Conservation (phyloP, 1,140 invertebrate species). For the Caenorhabditis remanei region DNA sequence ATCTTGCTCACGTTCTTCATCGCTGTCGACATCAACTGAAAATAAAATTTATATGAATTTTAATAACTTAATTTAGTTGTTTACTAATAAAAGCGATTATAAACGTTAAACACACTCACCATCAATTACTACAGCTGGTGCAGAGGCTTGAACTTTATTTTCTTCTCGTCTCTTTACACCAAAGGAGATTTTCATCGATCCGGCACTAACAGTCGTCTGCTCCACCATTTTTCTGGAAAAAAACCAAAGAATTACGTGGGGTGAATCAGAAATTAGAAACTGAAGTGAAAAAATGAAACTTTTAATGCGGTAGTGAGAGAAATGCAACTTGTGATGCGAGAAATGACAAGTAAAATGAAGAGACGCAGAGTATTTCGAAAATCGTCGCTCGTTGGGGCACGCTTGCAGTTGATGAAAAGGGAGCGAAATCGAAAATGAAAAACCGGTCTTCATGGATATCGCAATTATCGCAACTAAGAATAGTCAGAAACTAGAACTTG, state of each 20-base stretch:
- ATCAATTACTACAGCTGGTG: not conserved
- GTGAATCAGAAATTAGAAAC: not conserved
- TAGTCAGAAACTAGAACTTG: no score
- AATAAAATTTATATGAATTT: not conserved
- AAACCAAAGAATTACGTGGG: no score
- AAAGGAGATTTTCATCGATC: constrained; percentile 35
- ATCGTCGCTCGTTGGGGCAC: not conserved
- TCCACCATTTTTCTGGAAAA: not conserved
- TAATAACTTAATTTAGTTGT: not conserved
- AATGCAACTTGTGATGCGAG: not conserved
- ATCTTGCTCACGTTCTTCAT: constrained; percentile 56
- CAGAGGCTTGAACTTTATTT: not conserved
- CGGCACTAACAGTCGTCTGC: not conserved
- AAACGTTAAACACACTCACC: not conserved
- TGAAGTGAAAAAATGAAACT: not conserved
- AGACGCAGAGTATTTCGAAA: constrained; percentile 42
- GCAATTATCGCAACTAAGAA: no score
- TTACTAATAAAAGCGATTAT: no score
- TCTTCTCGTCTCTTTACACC: constrained; percentile 47
- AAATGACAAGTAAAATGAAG: not conserved
- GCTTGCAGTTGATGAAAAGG: not conserved
- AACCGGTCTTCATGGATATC: no score
- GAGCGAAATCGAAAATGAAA: not conserved
- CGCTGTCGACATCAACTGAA: constrained; percentile 53
- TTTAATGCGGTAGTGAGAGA: not conserved